phyloP scores from a whole-genome alignment of 2,888 invertebrate genomes.

The Dolichomitus sp. region DNA sequence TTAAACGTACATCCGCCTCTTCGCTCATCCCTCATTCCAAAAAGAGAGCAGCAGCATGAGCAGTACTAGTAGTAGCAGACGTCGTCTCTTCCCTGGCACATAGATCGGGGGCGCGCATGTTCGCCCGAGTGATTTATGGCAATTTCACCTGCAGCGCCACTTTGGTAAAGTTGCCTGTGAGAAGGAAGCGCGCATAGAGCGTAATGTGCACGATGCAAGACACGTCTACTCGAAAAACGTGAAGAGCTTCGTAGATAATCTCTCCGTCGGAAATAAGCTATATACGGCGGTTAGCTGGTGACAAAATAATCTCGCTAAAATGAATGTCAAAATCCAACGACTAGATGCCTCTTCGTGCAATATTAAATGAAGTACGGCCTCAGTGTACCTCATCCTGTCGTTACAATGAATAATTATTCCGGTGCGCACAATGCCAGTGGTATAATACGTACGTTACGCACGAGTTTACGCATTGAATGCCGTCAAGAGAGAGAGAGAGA shows the following conservation, averaged over 20 bases:
- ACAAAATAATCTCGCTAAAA: slow-evolving; percentile 7
- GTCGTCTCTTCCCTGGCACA: background rate
- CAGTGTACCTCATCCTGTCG: background rate
- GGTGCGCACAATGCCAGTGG: background rate
- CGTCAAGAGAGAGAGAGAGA: background rate
- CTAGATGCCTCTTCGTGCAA: background rate
- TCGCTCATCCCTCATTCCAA: background rate
- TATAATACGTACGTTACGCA: slow-evolving; percentile 10
- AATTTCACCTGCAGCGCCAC: slow-evolving; percentile 46
- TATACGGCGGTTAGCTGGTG: background rate
- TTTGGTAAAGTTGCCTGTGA: slow-evolving; percentile 34
- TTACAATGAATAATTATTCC: slow-evolving; percentile 30
- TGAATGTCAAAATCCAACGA: background rate
- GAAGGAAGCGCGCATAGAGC: slow-evolving; percentile 10
- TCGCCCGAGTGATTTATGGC: slow-evolving; percentile 57
- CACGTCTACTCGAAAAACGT: slow-evolving; percentile 54
- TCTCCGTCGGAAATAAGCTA: slow-evolving; percentile 2
- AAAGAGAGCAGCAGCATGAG: background rate
- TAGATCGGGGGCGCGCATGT: slow-evolving; percentile 45
- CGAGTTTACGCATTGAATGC: slow-evolving; percentile 23
- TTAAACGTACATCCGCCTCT: slow-evolving; percentile 21
- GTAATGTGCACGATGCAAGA: slow-evolving; percentile 43
- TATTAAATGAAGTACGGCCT: background rate
- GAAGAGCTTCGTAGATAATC: slow-evolving; percentile 49
- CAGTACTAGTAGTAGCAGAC: background rate